These are phyloP conservation scores for Trochalopteron elliotii DNA, from an alignment of 2,113 vertebrate genomes.

Conservation along the genomic window DNA sequence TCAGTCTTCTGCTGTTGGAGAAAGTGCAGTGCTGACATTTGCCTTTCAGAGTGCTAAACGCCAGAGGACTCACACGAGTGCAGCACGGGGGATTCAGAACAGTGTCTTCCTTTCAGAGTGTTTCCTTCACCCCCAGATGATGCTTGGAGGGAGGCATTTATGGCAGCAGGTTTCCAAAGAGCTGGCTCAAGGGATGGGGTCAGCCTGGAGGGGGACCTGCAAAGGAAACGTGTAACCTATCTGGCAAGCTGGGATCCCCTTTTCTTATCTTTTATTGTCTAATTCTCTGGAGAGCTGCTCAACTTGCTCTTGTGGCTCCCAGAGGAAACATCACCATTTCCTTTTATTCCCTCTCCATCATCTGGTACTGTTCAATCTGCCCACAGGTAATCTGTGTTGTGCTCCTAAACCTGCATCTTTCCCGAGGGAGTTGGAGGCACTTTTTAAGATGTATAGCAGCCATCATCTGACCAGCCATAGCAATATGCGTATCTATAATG, in stretches of 20 bases:
- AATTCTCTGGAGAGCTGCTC: not conserved
- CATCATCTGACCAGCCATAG: not conserved
- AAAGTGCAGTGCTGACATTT: not conserved
- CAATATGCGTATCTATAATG: not conserved
- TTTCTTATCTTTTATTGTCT: not conserved
- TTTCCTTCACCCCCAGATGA: not conserved
- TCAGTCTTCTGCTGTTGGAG: not conserved
- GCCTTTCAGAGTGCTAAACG: not conserved
- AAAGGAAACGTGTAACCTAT: not conserved
- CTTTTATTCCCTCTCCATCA: not conserved
- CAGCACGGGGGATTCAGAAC: not conserved
- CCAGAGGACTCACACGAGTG: not conserved
- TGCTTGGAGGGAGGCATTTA: not conserved
- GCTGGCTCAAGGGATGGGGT: not conserved
- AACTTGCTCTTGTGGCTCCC: not conserved
- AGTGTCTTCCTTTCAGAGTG: not conserved
- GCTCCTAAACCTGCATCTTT: not conserved
- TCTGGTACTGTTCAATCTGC: not conserved
- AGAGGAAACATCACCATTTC: not conserved
- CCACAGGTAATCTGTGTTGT: not conserved
- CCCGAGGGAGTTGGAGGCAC: not conserved
- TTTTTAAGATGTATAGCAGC: not conserved
- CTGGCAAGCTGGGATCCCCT: not conserved
- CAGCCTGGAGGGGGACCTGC: not conserved
- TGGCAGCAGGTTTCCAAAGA: not conserved